Evolutionary conservation across 2,797 vertebrate genomes (phyloP).

Genomic region (Protosalanx chinensis): DNA sequence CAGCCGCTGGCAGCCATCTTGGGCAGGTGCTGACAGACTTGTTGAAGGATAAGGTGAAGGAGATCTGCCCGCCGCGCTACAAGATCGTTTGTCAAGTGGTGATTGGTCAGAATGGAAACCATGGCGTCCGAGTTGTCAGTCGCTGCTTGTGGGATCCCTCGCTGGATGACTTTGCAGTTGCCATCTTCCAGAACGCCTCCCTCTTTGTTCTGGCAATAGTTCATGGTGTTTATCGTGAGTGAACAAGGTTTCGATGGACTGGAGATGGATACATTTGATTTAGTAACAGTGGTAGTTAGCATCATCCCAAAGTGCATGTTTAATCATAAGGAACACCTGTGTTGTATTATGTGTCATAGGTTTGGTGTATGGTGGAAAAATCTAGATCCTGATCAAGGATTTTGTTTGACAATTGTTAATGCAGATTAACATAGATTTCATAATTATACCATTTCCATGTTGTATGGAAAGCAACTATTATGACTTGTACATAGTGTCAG

Average conservation of each 20-base stretch:
- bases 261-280: background rate
- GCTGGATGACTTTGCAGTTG: conserved; percentile 59
- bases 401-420: too few species aligned
- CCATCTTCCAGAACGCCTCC: conserved; percentile 64
- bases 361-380: too few species aligned
- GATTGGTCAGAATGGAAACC: conserved; percentile 62
- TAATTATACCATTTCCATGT: too few species aligned
- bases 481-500: too few species aligned
- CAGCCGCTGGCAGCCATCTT: conserved; percentile 37
- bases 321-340: too few species aligned
- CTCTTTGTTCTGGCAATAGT: conserved; percentile 71
- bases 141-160: conserved; percentile 61
- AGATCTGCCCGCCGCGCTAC: conserved; percentile 67
- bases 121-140: conserved; percentile 67
- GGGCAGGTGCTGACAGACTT: conserved; percentile 62
- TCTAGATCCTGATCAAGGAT: too few species aligned
- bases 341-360: too few species aligned
- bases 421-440: too few species aligned
- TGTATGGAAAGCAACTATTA: too few species aligned
- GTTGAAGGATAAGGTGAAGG: conserved; percentile 57
- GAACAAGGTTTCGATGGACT: background rate
- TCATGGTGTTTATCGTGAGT: conserved; percentile 69
- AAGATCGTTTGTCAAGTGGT: conserved; percentile 74
- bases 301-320: too few species aligned
- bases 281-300: too few species aligned